Conservation (phyloP, 2,888 invertebrate genomes). For the Oxystoma pomonae region DNA sequence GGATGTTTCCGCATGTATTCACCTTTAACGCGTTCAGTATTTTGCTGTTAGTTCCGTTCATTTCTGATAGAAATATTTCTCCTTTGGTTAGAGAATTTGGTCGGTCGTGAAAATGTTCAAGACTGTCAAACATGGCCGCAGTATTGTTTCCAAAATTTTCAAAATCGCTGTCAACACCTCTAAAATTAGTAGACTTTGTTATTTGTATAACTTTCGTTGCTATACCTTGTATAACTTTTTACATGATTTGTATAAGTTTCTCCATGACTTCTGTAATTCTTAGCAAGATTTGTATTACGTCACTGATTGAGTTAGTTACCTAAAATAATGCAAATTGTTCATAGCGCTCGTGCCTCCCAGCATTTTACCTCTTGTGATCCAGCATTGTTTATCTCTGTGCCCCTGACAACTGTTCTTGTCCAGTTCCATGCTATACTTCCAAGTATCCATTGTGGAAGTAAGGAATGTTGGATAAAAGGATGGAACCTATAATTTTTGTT, state of each 20-base stretch:
- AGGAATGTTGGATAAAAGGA: conserved; percentile 31
- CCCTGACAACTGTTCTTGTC: conserved; percentile 34
- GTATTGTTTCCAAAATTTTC: background rate
- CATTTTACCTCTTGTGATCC: conserved; percentile 50
- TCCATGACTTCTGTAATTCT: conserved; percentile 61
- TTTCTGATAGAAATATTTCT: background rate
- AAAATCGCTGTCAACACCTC: background rate
- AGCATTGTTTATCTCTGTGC: conserved; percentile 32
- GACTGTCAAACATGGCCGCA: background rate
- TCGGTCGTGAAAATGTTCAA: background rate
- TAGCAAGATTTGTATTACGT: conserved; percentile 35
- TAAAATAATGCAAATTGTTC: conserved; percentile 48
- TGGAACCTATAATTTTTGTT: conserved; percentile 34
- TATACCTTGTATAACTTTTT: no score
- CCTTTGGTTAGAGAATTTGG: background rate
- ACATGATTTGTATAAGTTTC: no score
- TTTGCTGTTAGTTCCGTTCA: background rate
- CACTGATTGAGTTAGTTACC: conserved; percentile 18
- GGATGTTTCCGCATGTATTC: background rate
- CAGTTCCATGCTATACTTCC: conserved; percentile 34
- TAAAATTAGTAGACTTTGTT: background rate
- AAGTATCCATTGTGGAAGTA: conserved; percentile 35
- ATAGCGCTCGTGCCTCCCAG: conserved; percentile 50
- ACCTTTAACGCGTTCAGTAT: background rate
- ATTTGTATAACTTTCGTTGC: conserved; percentile 36